Base-by-base conservation (phyloP, 2,888 invertebrate species). In the Autographa gamma region DNA sequence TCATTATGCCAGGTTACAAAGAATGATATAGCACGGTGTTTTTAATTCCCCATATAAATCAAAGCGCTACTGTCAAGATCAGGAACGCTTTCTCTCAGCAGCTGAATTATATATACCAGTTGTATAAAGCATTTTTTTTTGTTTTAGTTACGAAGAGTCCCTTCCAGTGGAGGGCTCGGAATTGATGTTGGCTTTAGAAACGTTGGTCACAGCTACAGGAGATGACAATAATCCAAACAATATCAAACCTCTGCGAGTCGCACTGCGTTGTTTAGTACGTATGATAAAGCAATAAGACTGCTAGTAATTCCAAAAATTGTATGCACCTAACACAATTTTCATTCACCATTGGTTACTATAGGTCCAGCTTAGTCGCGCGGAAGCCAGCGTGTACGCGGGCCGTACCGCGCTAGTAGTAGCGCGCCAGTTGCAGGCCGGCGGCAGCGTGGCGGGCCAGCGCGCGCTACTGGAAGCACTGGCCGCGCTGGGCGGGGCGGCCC, bases 211-310 rank as follows among this genome's bases (percentile, higher is more conserved):
- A 34, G 93, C 95, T 0, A 93, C 94, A 0, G 93, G 94, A 0
- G 85, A 86, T 3, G 88, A 89, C 7, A 84, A 88, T 19, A 86
- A 91, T 80, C 86, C 91, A 2, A 93, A 93, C 69, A 95, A 96
- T 77, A 91, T 96, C 0, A 93, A 93, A 73, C 96, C 97, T 34
- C 88, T 98, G 60, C 96, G 97, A 86, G 94, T 97, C 2, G 97
- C 97, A 4, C 89, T 98, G 34, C 96, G 97, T 43, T 98, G 98
- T 85, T 97, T 98, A 67, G 98, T 98, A 18, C 96, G 96, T 82
- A 8, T n/a, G n/a, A n/a, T n/a, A 32, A 14, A 9, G 16, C 32
- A 32, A 38, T 14, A 16, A 14, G 14, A 41, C 7, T 41, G 7
- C 38, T 38, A 38, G 7, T 38, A 1, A 4, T 11, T 11, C 38